Conservation (phyloP, 2,888 invertebrate species). For the Papilio elwesi region DNA sequence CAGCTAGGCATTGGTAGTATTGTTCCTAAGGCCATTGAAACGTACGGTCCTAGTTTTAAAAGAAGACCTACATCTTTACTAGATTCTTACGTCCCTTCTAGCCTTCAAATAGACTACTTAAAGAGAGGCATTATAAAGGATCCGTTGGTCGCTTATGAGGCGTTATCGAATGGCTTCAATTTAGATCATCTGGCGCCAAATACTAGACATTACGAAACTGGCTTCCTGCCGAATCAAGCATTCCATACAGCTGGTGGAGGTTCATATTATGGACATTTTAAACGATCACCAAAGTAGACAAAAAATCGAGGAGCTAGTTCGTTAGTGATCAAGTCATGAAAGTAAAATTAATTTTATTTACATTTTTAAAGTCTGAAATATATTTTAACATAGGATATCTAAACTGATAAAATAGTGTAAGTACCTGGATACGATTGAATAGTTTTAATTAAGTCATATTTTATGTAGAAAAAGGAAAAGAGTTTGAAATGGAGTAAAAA, state of each 20-base stretch:
- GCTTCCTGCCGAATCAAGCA: slow-evolving; percentile 80
- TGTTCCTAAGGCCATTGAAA: slow-evolving; percentile 59
- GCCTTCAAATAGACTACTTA: slow-evolving; percentile 77
- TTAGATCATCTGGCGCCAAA: slow-evolving; percentile 53
- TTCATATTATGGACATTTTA: slow-evolving; percentile 74
- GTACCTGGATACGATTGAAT: slow-evolving; percentile 23
- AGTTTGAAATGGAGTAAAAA: slow-evolving; percentile 12
- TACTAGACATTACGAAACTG: slow-evolving; percentile 72
- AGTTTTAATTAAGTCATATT: slow-evolving; percentile 5
- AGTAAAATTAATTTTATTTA: slow-evolving; percentile 4
- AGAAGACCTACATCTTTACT: slow-evolving; percentile 80
- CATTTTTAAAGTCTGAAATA: slow-evolving; percentile 34
- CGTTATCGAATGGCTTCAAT: slow-evolving; percentile 64
- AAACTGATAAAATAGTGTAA: slow-evolving; percentile 18
- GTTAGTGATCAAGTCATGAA: slow-evolving; percentile 1
- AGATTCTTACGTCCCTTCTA: slow-evolving; percentile 86
- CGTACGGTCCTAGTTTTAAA: slow-evolving; percentile 59
- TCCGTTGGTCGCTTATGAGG: slow-evolving; percentile 72
- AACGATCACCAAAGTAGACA: slow-evolving; percentile 69
- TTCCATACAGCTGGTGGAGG: slow-evolving; percentile 77
- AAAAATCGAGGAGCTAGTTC: slow-evolving; percentile 40
- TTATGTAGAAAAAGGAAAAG: not conserved
- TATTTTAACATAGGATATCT: slow-evolving; percentile 20
- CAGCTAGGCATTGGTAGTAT: slow-evolving; percentile 54
- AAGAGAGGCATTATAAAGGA: slow-evolving; percentile 76